Evolutionary conservation across 2,113 vertebrate genomes (phyloP).

Genomic region (Athene noctua): DNA sequence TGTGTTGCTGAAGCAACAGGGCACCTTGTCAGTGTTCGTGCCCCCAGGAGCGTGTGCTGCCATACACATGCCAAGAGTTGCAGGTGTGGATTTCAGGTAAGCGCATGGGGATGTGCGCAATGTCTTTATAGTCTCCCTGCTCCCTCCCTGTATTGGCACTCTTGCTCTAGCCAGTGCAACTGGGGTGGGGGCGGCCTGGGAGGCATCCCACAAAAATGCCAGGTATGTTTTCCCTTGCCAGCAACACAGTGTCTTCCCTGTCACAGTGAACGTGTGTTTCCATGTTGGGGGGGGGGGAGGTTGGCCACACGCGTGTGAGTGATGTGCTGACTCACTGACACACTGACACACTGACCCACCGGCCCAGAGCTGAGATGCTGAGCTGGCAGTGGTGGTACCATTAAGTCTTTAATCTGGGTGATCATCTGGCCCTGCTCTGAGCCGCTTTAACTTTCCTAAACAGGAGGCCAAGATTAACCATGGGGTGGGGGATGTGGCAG

Average conservation of each 20-base stretch:
- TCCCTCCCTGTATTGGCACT: fast-evolving
- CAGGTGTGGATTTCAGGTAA: fast-evolving
- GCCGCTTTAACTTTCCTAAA: slow-evolving; percentile 35
- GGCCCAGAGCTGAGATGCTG: slow-evolving; percentile 51
- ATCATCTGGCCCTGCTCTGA: slow-evolving; percentile 17
- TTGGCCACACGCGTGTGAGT: not conserved
- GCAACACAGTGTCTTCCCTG: fast-evolving
- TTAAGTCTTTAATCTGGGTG: slow-evolving; percentile 72
- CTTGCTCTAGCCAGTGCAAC: no score
- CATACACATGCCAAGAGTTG: fast-evolving
- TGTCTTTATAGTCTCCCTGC: fast-evolving
- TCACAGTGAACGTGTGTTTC: fast-evolving
- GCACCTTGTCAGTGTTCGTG: fast-evolving
- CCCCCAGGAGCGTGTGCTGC: not conserved
- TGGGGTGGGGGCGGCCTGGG: fast-evolving
- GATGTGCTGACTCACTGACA: slow-evolving; percentile 84
- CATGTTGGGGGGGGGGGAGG: fast-evolving
- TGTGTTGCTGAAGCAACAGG: fast-evolving
- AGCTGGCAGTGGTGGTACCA: not conserved
- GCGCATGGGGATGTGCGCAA: fast-evolving
- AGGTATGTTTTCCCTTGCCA: fast-evolving
- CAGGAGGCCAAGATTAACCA: not conserved
- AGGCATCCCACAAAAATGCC: fast-evolving
- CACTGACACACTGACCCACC: slow-evolving; percentile 84
- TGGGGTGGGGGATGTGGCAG: fast-evolving